phyloP scores from a whole-genome alignment of 2,888 invertebrate species.

The Laothoe populi region DNA sequence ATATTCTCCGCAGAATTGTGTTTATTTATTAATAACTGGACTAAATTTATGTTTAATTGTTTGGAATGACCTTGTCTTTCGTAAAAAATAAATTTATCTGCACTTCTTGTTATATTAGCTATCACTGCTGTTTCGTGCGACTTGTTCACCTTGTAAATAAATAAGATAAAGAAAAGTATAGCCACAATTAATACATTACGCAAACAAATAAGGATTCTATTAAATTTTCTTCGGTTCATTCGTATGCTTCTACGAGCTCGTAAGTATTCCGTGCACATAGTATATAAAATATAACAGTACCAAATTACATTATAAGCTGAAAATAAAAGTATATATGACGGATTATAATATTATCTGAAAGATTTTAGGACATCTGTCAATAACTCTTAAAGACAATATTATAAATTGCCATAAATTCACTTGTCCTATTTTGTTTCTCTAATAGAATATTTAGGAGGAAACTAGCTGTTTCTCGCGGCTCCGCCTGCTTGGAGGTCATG shows the following conservation, averaged over 20 bases:
- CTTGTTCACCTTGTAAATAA: constrained; percentile 33
- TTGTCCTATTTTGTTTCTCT: too few relatives aligned
- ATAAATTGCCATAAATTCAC: not conserved
- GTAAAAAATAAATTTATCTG: constrained; percentile 38
- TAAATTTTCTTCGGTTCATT: constrained; percentile 32
- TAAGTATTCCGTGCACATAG: constrained; percentile 2
- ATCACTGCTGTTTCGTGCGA: constrained; percentile 33
- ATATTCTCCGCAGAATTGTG: constrained; percentile 42
- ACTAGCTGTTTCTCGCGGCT: too few relatives aligned
- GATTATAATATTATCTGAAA: not conserved
- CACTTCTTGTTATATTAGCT: constrained; percentile 37
- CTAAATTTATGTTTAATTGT: not conserved
- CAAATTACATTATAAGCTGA: not conserved
- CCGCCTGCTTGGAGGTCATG: too few relatives aligned
- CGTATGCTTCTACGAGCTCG: constrained; percentile 2
- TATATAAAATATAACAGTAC: not conserved
- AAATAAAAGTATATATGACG: not conserved
- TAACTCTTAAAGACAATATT: not conserved
- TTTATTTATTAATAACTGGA: constrained; percentile 33
- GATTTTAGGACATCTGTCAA: not conserved
- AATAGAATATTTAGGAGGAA: too few relatives aligned
- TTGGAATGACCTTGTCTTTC: not conserved
- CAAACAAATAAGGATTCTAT: constrained; percentile 25
- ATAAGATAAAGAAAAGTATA: constrained; percentile 33
- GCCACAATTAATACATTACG: constrained; percentile 36